These are phyloP conservation scores for Anoplolepis gracilipes DNA, from an alignment of 1,140 invertebrate species.

Conservation along the genomic window DNA sequence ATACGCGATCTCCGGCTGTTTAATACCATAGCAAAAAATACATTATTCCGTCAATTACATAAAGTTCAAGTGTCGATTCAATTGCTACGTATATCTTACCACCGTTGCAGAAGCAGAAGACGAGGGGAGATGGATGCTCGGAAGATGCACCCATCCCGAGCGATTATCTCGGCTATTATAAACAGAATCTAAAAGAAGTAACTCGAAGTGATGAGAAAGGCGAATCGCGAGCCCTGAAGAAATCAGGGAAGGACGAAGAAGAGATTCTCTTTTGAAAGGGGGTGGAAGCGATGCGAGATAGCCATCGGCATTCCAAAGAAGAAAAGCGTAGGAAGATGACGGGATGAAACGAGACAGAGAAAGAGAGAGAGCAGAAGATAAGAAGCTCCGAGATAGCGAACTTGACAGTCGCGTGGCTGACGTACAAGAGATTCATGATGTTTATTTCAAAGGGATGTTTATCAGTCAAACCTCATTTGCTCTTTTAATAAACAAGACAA, in stretches of 20 bases:
- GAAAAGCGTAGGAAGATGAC: constrained; percentile 51
- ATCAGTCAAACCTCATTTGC: constrained; percentile 19
- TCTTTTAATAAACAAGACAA: constrained; percentile 2
- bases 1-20: neutral
- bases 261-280: constrained; percentile 56
- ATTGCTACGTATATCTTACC: constrained; percentile 37
- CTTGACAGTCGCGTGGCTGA: constrained; percentile 81
- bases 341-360: constrained; percentile 34
- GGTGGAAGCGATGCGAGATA: constrained; percentile 69
- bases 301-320: constrained; percentile 66
- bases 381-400: constrained; percentile 63
- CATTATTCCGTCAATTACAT: constrained; percentile 53
- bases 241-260: constrained; percentile 63
- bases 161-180: constrained; percentile 59
- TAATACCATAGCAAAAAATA: constrained; percentile 28
- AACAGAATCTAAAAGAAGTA: constrained; percentile 55
- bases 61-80: constrained; percentile 48
- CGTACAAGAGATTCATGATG: constrained; percentile 57
- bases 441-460: constrained; percentile 44
- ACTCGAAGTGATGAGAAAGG: constrained; percentile 56
- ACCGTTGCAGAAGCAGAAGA: constrained; percentile 27
- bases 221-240: constrained; percentile 46
- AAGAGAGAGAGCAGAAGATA: constrained; percentile 55
- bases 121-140: constrained; percentile 15
- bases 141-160: constrained; percentile 29